Evolutionary conservation across 2,113 vertebrate genomes (phyloP).

Genomic region (Hippopotamus amphibius): DNA sequence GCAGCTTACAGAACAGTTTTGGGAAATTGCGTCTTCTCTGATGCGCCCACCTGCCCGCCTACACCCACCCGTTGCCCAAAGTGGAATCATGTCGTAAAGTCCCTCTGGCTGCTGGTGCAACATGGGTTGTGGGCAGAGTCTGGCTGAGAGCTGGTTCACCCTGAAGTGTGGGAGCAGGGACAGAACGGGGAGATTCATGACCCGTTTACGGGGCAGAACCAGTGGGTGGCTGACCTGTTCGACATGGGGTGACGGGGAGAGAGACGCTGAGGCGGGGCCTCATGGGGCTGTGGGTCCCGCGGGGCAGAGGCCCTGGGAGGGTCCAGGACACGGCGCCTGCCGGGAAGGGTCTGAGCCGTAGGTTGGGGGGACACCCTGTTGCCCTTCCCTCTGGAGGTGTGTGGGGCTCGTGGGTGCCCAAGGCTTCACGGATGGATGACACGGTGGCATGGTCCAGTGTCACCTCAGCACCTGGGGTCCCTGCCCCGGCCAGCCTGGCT

Average conservation of each 20-base stretch:
- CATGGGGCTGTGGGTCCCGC: neutral
- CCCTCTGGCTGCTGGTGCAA: neutral
- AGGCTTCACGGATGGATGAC: neutral
- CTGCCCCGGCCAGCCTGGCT: accelerated
- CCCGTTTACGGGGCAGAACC: neutral
- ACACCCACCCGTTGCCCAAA: neutral
- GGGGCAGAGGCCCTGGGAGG: neutral
- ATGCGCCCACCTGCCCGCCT: neutral
- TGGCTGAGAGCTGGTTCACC: neutral
- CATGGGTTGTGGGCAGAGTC: neutral
- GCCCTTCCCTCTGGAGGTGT: neutral
- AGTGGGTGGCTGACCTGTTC: neutral
- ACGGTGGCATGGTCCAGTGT: accelerated
- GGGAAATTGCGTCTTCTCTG: neutral
- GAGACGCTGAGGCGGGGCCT: neutral
- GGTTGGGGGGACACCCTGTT: accelerated
- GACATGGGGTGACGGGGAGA: accelerated
- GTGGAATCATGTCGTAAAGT: neutral
- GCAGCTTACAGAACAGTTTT: accelerated
- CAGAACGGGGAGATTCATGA: accelerated
- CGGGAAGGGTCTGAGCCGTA: accelerated
- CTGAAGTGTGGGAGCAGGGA: neutral
- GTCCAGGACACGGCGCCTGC: accelerated
- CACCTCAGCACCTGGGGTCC: too few relatives aligned
- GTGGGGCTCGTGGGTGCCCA: neutral